Base-by-base conservation (phyloP, 2,797 vertebrate genomes). In the Bovichtus variegatus region DNA sequence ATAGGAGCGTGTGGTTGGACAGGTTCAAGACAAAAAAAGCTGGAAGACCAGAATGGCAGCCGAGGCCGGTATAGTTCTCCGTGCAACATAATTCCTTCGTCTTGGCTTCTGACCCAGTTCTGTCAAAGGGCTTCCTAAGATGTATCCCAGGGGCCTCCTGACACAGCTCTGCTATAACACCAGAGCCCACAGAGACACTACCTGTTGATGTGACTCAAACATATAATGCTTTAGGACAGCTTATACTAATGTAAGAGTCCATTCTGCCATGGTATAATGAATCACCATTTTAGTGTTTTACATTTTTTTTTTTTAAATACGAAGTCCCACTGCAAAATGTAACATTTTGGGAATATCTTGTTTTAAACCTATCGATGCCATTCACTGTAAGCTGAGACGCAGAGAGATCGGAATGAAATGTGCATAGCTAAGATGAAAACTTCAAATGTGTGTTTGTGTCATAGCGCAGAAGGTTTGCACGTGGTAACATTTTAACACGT, bases 41-140 rank as follows among this genome's bases (percentile, higher is more conserved):
- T 44, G 13, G 19, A 76, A 58, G 61, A 85, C 4, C 38, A 71
- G 64, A 70, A 53, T 68, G 71, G 46, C 54, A 74, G 74, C 74
- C 46, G 27, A 61, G 53, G 68, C 72, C 61, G 74, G 65, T 54
- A 73, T 36, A 55, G 38, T 82, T 76, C 76, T 49, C 60, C 76
- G 21, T 80, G 74, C 88, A 86, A 91, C 90, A 89, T 90, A 86
- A 90, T 87, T 91, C 90, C 84, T 86, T 87, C 85, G 89, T 86
- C 76, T 84, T 83, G 78, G 76, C 80, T 83, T 84, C 61, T 89
- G 88, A 90, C 91, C 89, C 89, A 91, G 85, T 91, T 93, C 86
- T 90, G 89, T 90, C 91, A 87, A 65, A 74, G 73, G 62, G 71
- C 41, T 31, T 85, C 47, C 62, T 74, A 81, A 86, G 84, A 76